Conservation (phyloP, 2,113 vertebrate genomes). For the Bucco capensis region DNA sequence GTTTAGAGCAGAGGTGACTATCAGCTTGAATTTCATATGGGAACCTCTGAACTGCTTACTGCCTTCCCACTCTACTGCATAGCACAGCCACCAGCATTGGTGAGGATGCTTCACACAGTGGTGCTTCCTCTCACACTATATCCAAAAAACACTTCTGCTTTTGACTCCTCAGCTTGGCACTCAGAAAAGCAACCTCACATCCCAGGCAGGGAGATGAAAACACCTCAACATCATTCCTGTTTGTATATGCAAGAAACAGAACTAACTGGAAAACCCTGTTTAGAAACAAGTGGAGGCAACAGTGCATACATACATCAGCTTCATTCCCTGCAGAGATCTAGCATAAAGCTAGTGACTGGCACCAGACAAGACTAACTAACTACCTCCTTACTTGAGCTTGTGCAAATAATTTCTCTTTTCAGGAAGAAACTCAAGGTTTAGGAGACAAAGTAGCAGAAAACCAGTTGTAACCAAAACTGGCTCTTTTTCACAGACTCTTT, state of each 20-base stretch:
- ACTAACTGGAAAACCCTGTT: conserved; percentile 25
- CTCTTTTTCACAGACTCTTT: background rate
- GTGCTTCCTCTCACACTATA: background rate
- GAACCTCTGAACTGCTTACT: background rate
- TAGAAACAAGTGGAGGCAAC: background rate
- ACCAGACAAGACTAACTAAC: background rate
- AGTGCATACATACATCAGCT: background rate
- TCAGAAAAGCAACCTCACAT: background rate
- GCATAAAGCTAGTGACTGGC: background rate
- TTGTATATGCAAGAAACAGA: background rate
- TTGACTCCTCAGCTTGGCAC: background rate
- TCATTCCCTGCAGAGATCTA: background rate
- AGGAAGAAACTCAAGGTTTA: background rate
- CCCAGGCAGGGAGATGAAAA: background rate
- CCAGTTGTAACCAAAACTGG: background rate
- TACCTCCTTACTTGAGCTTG: background rate
- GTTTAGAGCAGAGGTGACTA: background rate
- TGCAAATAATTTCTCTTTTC: background rate
- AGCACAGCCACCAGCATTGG: background rate
- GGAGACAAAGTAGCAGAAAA: background rate
- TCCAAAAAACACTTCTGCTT: background rate
- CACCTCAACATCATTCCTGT: background rate
- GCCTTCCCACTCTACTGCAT: background rate
- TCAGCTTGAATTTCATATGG: background rate
- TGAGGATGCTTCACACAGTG: background rate